Evolutionary conservation across 2,113 vertebrate genomes (phyloP).

Genomic region (Leiothrix lutea): DNA sequence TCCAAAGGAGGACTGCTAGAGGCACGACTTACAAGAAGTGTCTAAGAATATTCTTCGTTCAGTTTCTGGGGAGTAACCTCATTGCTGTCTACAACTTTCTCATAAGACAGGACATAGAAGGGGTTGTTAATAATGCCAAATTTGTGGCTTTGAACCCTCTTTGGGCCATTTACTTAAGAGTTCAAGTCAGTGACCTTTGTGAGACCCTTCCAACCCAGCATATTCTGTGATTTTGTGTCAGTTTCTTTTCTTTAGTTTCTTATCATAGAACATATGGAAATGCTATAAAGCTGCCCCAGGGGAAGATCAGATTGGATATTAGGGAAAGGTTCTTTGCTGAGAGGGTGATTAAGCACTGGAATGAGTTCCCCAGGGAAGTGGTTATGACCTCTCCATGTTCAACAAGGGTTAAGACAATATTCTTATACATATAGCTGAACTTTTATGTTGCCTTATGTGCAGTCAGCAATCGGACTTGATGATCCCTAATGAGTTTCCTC

Average conservation of each 20-base stretch:
- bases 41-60: neutral
- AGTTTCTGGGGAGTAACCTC: neutral
- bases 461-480: neutral
- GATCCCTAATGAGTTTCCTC: neutral
- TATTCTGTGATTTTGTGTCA: neutral
- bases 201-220: neutral
- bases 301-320: neutral
- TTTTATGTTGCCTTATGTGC: neutral
- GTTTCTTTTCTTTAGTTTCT: neutral
- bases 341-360: neutral
- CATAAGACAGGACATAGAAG: neutral
- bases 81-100: neutral
- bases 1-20: neutral
- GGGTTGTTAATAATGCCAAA: neutral
- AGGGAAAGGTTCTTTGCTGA: neutral
- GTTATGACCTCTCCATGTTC: neutral
- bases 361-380: neutral
- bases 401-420: neutral
- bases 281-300: neutral
- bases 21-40: accelerated
- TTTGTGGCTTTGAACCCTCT: neutral
- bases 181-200: neutral
- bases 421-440: neutral
- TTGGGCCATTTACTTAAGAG: neutral
- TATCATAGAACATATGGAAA: neutral